These are phyloP conservation scores for Brachystomella parvula DNA, from an alignment of 1,140 invertebrate genomes.

Conservation along the genomic window DNA sequence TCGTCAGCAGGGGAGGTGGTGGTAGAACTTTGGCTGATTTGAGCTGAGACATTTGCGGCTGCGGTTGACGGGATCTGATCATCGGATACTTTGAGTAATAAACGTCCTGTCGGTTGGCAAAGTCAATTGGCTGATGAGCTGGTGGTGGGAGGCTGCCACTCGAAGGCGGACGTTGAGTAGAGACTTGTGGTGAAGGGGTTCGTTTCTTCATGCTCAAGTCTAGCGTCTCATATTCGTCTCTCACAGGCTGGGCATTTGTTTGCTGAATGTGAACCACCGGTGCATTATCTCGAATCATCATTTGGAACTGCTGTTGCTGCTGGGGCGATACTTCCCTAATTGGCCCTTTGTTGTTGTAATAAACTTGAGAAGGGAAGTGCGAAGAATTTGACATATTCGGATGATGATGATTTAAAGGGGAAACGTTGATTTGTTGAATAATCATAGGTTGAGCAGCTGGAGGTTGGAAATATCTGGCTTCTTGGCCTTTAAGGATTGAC, in stretches of 20 bases:
- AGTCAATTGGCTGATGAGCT: slow-evolving; percentile 37
- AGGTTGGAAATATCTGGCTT: slow-evolving; percentile 25
- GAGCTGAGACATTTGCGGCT: not conserved
- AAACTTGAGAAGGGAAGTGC: not conserved
- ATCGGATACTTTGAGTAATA: slow-evolving; percentile 26
- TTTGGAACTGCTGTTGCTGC: too few species aligned
- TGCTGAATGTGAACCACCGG: slow-evolving; percentile 20
- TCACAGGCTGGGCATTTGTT: not conserved
- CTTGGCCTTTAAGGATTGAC: slow-evolving; percentile 51
- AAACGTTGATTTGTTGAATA: not conserved
- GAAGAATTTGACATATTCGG: not conserved
- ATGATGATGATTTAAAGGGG: not conserved
- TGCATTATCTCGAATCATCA: slow-evolving; percentile 19
- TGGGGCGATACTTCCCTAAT: slow-evolving; percentile 19
- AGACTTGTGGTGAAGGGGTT: slow-evolving; percentile 22
- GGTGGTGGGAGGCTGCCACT: slow-evolving; percentile 32
- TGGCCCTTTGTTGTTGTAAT: slow-evolving; percentile 23
- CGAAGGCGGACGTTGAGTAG: slow-evolving; percentile 26
- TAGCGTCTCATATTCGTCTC: slow-evolving; percentile 55
- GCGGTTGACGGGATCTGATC: slow-evolving; percentile 4
- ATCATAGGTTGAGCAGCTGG: slow-evolving; percentile 7
- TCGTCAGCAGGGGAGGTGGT: slow-evolving; percentile 30
- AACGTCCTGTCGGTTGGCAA: slow-evolving; percentile 21
- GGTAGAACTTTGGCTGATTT: slow-evolving; percentile 30
- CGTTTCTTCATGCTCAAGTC: slow-evolving; percentile 71